These are phyloP conservation scores for Zeus faber DNA, from an alignment of 2,113 vertebrate species.

Conservation along the genomic window DNA sequence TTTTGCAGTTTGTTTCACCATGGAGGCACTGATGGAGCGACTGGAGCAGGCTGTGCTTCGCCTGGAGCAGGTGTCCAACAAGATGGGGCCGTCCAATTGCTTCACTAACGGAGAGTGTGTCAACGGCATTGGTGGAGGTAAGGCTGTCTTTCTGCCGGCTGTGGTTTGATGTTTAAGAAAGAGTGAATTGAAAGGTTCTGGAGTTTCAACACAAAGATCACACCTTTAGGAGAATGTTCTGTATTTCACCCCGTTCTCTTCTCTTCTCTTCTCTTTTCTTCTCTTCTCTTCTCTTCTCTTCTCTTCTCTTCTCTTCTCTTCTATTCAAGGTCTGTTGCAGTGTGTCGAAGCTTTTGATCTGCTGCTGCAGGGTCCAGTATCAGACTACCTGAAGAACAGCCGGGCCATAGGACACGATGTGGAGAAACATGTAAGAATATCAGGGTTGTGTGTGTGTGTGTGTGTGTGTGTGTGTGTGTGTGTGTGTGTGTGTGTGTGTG, in stretches of 20 bases:
- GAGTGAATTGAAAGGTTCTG: not conserved
- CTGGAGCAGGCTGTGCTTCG: slow-evolving; percentile 88
- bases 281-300: not conserved
- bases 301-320: too few species aligned
- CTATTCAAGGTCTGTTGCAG: slow-evolving; percentile 27
- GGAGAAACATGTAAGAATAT: slow-evolving; percentile 89
- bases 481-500: not conserved
- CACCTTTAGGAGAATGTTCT: too few species aligned
- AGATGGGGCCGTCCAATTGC: slow-evolving; percentile 54
- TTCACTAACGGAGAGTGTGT: slow-evolving; percentile 61
- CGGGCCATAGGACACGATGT: slow-evolving; percentile 86
- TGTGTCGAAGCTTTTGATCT: slow-evolving; percentile 87
- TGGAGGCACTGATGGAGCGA: slow-evolving; percentile 84
- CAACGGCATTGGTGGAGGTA: slow-evolving; percentile 80
- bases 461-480: slow-evolving; percentile 4
- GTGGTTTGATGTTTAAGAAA: too few species aligned
- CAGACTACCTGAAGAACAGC: slow-evolving; percentile 87
- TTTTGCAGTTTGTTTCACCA: too few species aligned
- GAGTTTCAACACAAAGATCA: too few species aligned
- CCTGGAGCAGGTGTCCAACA: slow-evolving; percentile 82
- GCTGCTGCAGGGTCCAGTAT: slow-evolving; percentile 81
- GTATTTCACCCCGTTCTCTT: not conserved
- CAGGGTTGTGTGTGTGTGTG: not conserved
- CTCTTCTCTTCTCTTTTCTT: not conserved
- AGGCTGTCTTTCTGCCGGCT: too few species aligned